Conservation (phyloP, 2,888 invertebrate species). For the Carabus problematicus region DNA sequence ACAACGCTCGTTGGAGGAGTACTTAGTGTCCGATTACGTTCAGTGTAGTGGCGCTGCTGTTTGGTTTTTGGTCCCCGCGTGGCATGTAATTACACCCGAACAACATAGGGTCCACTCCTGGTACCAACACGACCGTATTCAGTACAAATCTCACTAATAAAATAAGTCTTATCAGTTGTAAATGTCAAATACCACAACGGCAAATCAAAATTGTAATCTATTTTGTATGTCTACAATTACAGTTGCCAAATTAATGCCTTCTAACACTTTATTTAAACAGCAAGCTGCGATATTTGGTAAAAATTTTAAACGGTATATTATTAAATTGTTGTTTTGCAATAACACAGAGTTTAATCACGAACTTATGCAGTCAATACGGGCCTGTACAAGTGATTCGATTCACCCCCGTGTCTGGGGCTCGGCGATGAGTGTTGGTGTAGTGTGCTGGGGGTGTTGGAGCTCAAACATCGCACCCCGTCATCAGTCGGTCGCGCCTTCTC, state of each 20-base stretch:
- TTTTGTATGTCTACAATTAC: too few species aligned
- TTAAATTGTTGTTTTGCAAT: too few species aligned
- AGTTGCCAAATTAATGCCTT: background rate
- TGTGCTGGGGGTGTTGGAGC: conserved; percentile 1
- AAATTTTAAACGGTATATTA: too few species aligned
- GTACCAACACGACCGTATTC: background rate
- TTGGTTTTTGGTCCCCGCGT: conserved; percentile 37
- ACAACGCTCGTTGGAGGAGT: conserved; percentile 23
- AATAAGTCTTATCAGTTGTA: too few species aligned
- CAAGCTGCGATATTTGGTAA: too few species aligned
- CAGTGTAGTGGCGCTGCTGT: conserved; percentile 35
- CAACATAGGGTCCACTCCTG: conserved; percentile 18
- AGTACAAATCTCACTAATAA: background rate
- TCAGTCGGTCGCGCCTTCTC: conserved; percentile 30
- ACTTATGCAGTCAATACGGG: background rate
- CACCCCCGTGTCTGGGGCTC: background rate
- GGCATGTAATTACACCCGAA: conserved; percentile 40
- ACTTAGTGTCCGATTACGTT: conserved; percentile 41
- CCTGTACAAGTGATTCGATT: conserved; percentile 16
- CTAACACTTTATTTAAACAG: too few species aligned
- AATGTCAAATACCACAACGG: too few species aligned
- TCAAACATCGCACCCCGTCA: conserved; percentile 34
- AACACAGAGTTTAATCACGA: too few species aligned
- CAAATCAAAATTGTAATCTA: too few species aligned
- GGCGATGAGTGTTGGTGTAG: background rate